Conservation (phyloP, 2,888 invertebrate species). For the Pandemis cinnamomeana region DNA sequence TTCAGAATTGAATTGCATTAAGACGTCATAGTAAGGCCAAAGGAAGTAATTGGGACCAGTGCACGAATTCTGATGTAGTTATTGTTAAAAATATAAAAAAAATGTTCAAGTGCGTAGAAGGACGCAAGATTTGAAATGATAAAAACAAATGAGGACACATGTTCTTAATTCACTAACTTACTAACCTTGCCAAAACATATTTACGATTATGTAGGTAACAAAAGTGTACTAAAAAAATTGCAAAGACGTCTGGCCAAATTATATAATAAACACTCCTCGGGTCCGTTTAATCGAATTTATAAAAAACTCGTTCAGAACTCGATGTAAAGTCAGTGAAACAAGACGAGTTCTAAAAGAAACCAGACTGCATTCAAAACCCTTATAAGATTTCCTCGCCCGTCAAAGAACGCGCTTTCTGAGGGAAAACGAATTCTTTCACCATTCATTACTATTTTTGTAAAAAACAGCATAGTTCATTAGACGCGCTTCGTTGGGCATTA, state of each 20-base stretch:
- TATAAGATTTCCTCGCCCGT: conserved; percentile 37
- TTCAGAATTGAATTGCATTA: too few relatives aligned
- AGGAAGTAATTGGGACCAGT: too few relatives aligned
- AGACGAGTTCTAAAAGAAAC: conserved; percentile 32
- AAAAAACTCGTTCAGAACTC: conserved; percentile 24
- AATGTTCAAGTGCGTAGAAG: too few relatives aligned
- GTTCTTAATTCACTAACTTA: too few relatives aligned
- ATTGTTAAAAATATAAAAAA: too few relatives aligned
- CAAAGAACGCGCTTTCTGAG: conserved; percentile 32
- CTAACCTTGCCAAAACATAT: too few relatives aligned
- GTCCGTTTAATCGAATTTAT: conserved; percentile 34
- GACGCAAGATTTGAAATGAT: too few relatives aligned
- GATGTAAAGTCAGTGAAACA: conserved; percentile 26
- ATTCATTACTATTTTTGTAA: conserved; percentile 25
- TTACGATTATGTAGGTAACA: too few relatives aligned
- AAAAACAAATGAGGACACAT: too few relatives aligned
- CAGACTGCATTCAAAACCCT: conserved; percentile 36
- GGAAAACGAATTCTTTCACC: conserved; percentile 28
- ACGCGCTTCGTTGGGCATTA: not conserved
- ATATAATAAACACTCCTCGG: not conserved
- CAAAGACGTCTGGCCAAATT: not conserved
- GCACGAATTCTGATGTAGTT: too few relatives aligned
- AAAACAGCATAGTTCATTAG: conserved; percentile 20
- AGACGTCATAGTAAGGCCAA: too few relatives aligned
- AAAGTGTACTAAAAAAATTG: not conserved